phyloP scores from a whole-genome alignment of 2,888 invertebrate species.

The Xylocampa areola region DNA sequence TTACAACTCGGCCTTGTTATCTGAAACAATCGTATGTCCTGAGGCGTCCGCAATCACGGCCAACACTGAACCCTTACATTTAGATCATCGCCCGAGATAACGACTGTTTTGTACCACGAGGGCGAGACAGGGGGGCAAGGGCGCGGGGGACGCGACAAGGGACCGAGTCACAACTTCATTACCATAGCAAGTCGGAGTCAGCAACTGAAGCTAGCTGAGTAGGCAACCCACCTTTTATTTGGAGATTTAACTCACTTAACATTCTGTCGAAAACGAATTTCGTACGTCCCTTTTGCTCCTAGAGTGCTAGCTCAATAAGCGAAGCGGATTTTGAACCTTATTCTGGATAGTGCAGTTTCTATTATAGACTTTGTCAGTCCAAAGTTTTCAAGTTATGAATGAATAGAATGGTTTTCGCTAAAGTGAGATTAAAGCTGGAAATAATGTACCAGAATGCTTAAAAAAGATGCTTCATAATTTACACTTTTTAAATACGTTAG shows the following conservation, averaged over 20 bases:
- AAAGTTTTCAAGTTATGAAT: constrained; percentile 4
- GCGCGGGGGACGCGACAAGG: constrained; percentile 55
- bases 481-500: too few relatives aligned
- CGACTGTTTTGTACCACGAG: constrained; percentile 66
- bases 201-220: constrained; percentile 72
- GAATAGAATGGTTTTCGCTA: constrained; percentile 2
- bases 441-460: not conserved
- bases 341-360: constrained; percentile 39
- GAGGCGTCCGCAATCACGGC: constrained; percentile 77
- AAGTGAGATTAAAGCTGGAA: too few relatives aligned
- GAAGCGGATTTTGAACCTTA: constrained; percentile 34
- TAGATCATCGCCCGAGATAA: constrained; percentile 82
- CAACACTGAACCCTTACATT: constrained; percentile 73
- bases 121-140: constrained; percentile 42
- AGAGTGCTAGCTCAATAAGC: constrained; percentile 34
- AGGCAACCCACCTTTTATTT: constrained; percentile 84
- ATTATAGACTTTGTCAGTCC: constrained; percentile 24
- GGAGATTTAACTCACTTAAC: constrained; percentile 87
- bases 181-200: constrained; percentile 77
- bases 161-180: constrained; percentile 74
- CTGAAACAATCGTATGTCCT: constrained; percentile 78
- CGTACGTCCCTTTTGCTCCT: constrained; percentile 68
- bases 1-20: constrained; percentile 64
- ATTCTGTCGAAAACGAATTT: constrained; percentile 81
- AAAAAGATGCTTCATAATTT: not conserved